Evolutionary conservation across 2,888 invertebrate species (phyloP).

Genomic region (Reticulitermes lucifugus): DNA sequence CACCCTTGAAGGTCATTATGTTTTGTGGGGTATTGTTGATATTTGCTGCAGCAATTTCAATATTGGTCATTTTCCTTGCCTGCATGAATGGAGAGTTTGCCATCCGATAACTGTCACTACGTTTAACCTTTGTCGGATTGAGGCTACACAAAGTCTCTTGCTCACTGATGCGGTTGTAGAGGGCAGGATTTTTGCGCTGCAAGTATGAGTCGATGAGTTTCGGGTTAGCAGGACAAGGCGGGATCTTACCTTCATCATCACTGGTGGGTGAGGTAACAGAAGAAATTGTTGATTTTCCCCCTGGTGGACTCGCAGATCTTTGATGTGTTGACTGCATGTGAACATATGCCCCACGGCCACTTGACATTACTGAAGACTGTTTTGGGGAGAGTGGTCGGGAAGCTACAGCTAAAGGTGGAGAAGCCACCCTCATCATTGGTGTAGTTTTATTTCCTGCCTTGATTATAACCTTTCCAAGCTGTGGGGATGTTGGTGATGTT

Average conservation of each 20-base stretch:
- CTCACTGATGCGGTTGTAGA: slow-evolving; percentile 51
- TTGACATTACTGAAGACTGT: slow-evolving; percentile 29
- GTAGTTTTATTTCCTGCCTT: slow-evolving; percentile 66
- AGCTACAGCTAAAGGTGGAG: slow-evolving; percentile 41
- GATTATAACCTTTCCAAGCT: slow-evolving; percentile 74
- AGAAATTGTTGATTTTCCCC: slow-evolving; percentile 30
- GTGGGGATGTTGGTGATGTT: slow-evolving; percentile 68
- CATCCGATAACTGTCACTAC: slow-evolving; percentile 86
- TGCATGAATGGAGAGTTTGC: slow-evolving; percentile 79
- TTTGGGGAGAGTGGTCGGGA: slow-evolving; percentile 46
- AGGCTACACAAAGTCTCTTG: slow-evolving; percentile 32
- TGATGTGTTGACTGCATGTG: slow-evolving; percentile 50
- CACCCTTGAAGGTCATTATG: slow-evolving; percentile 35
- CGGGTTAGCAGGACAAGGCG: slow-evolving; percentile 52
- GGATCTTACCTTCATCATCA: slow-evolving; percentile 75
- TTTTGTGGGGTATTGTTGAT: neutral
- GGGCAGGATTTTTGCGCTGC: slow-evolving; percentile 49
- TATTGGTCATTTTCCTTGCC: slow-evolving; percentile 69
- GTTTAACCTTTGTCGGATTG: slow-evolving; percentile 70
- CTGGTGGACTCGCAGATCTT: slow-evolving; percentile 32
- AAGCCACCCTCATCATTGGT: slow-evolving; percentile 53
- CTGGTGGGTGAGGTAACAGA: slow-evolving; percentile 63
- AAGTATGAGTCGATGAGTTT: slow-evolving; percentile 48
- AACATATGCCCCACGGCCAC: slow-evolving; percentile 51
- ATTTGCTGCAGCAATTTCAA: slow-evolving; percentile 40